Evolutionary conservation across 2,797 vertebrate species (phyloP).

Genomic region (Pangasius sanitwongsei): DNA sequence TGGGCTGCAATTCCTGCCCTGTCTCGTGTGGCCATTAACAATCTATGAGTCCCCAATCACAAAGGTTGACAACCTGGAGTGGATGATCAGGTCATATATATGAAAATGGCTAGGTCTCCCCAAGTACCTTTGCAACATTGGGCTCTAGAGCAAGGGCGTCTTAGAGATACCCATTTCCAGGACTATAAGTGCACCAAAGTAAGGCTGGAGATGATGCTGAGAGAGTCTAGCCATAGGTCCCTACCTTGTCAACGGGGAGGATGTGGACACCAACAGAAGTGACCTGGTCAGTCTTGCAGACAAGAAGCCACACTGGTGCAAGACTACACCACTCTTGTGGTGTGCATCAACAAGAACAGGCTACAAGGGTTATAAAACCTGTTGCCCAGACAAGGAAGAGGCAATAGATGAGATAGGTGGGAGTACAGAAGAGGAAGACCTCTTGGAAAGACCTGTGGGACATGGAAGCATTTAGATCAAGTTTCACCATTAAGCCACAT

Average conservation of each 20-base stretch:
- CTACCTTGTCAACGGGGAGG: background rate
- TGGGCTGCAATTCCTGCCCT: background rate
- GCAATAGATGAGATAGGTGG: background rate
- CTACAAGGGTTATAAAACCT: background rate
- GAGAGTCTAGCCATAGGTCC: background rate
- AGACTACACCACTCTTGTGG: background rate
- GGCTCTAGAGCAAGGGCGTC: background rate
- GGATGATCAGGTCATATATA: background rate
- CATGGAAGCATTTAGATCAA: background rate
- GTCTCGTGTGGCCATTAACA: background rate
- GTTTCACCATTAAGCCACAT: background rate
- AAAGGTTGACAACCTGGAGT: background rate
- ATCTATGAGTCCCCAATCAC: background rate
- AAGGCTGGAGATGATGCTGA: background rate
- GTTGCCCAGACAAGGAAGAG: background rate
- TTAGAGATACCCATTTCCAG: background rate
- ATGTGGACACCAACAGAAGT: background rate
- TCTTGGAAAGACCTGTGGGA: background rate
- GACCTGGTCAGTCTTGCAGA: background rate
- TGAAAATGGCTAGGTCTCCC: background rate
- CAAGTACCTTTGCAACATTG: background rate
- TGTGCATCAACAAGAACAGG: background rate
- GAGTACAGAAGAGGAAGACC: background rate
- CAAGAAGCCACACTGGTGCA: background rate
- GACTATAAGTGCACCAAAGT: background rate